These are phyloP conservation scores for Trematomus loennbergii DNA, from an alignment of 2,113 vertebrate genomes.

Conservation along the genomic window DNA sequence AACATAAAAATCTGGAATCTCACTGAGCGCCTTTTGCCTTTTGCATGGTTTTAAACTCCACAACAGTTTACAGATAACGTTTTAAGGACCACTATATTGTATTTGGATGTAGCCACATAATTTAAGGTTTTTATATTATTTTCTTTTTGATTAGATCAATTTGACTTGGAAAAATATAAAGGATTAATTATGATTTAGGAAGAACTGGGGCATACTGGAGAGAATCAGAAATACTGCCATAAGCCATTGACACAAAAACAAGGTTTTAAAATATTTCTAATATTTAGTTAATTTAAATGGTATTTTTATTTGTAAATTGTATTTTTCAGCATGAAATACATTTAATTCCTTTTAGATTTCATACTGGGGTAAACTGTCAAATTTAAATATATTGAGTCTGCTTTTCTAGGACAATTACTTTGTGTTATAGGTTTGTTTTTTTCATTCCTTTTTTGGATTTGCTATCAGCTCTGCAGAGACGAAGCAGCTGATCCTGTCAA, in stretches of 20 bases:
- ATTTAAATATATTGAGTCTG: neutral
- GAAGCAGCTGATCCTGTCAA: slow-evolving; percentile 89
- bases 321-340: neutral
- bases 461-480: slow-evolving; percentile 85
- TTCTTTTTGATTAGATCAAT: too few relatives aligned
- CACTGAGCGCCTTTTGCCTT: neutral
- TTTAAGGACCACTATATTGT: neutral
- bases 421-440: neutral
- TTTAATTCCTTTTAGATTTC: neutral
- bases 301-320: neutral
- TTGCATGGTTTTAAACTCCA: neutral
- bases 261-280: neutral
- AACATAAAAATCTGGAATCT: neutral
- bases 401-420: neutral
- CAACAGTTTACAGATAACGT: neutral
- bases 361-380: neutral
- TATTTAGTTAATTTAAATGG: neutral
- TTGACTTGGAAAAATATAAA: too few relatives aligned
- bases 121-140: too few relatives aligned
- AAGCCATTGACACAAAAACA: neutral
- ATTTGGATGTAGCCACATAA: neutral
- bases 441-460: neutral
- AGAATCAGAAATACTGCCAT: neutral
- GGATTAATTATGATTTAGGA: too few relatives aligned
- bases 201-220: too few relatives aligned